Evolutionary conservation across 2,797 vertebrate genomes (phyloP).

Genomic region (Enteromius viviparus): DNA sequence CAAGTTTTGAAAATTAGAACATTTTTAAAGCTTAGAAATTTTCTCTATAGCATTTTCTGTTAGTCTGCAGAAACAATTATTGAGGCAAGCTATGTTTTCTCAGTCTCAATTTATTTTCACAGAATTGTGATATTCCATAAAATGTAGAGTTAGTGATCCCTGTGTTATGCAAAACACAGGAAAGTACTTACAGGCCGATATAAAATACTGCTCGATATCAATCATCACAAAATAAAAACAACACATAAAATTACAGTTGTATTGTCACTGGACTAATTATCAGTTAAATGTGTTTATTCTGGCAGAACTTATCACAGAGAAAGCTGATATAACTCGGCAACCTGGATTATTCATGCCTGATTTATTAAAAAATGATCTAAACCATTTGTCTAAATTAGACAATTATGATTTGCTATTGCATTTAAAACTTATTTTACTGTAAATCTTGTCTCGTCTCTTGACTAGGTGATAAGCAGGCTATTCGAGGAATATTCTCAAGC

Average conservation of each 20-base stretch:
- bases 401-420: conserved; percentile 76
- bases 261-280: conserved; percentile 28
- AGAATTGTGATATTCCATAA: neutral
- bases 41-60: neutral
- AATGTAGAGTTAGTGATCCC: neutral
- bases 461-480: conserved; percentile 66
- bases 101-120: neutral
- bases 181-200: neutral
- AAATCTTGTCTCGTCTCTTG: conserved; percentile 67
- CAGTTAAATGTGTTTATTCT: conserved; percentile 45
- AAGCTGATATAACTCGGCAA: conserved; percentile 56
- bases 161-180: neutral
- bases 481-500: conserved; percentile 45
- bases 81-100: neutral
- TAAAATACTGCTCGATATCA: conserved; percentile 14
- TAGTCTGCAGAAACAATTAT: neutral
- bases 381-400: conserved; percentile 68
- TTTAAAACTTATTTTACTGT: conserved; percentile 75
- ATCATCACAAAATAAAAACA: conserved; percentile 2
- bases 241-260: conserved; percentile 4
- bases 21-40: neutral
- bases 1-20: neutral
- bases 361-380: conserved; percentile 67
- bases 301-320: conserved; percentile 46
- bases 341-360: conserved; percentile 54